Conservation (phyloP, 2,113 vertebrate genomes). For the Rallus limicola region DNA sequence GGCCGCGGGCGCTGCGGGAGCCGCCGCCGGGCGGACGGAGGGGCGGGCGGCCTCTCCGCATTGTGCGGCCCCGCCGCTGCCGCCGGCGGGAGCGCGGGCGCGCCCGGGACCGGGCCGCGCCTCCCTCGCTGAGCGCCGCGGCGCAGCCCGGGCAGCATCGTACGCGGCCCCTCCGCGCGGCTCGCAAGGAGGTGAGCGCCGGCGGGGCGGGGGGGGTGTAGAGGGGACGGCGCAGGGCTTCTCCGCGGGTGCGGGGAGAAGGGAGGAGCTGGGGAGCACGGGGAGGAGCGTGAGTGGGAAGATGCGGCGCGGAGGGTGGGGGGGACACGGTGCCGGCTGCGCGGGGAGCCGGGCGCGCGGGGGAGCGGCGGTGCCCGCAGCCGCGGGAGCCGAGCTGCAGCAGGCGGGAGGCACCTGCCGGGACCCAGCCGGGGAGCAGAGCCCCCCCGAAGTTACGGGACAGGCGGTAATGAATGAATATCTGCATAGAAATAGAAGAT, state of each 20-base stretch:
- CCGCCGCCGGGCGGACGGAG: background rate
- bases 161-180: background rate
- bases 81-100: background rate
- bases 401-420: background rate
- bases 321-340: background rate
- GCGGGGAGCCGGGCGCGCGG: background rate
- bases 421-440: background rate
- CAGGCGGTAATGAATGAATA: fast-evolving
- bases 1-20: background rate
- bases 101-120: background rate
- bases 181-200: slow-evolving; percentile 58
- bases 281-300: background rate
- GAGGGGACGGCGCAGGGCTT: background rate
- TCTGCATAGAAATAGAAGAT: background rate
- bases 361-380: background rate
- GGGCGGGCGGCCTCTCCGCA: background rate
- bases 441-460: background rate
- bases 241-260: slow-evolving; percentile 33
- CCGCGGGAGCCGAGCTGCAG: background rate
- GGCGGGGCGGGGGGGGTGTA: background rate
- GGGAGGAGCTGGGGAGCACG: background rate
- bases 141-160: background rate
- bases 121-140: background rate
- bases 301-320: background rate
- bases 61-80: slow-evolving; percentile 23